Evolutionary conservation across 2,797 vertebrate species (phyloP), one percentile per base, ranked within the genome.

Genomic region (Lycodopsis pacificus): DNA sequence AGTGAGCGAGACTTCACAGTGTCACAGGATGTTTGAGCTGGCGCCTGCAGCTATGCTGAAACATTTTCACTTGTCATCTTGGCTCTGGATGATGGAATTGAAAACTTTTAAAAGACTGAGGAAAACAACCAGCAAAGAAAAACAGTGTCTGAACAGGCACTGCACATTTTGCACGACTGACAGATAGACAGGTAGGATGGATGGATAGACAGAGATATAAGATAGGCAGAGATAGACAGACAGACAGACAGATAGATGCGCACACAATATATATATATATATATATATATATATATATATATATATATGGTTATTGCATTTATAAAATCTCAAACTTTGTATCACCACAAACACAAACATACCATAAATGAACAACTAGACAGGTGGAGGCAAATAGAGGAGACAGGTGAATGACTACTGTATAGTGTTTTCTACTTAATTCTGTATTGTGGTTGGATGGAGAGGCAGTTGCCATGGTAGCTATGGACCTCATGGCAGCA

Each of bases 381-480:
- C 77, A 84, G 8, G 19, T 67, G 15, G 40, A 69, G 69, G 48
- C 74, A 72, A 14, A 76, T 58, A 65, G 49, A 65, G 34, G 46
- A 73, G 56, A 79, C 71, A 79, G 63, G 59, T 72, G 62, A 42
- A 51, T 59, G 73, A 59, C 67, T 76, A 40, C 53, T 70, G n/a
- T 75, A 59, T 20, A 56, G 22, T 70, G 42, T 64, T 67, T 17
- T 74, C 64, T 19, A 76, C 56, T 73, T 77, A 64, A 80, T 70
- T 79, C 57, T 80, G 46, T 73, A 51, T 42, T 73, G 73, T 56
- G 27, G 11, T 72, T 85, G 85, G 85, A 87, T 77, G 30, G 83
- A 84, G 81, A 92, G 65, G 82, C 86, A 86, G 91, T 93, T 93
- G 88, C 88, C 88, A 90, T 92, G 91, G 91, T 59, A 91, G 84